phyloP scores from a whole-genome alignment of 2,113 vertebrate genomes.

The Perca fluviatilis region DNA sequence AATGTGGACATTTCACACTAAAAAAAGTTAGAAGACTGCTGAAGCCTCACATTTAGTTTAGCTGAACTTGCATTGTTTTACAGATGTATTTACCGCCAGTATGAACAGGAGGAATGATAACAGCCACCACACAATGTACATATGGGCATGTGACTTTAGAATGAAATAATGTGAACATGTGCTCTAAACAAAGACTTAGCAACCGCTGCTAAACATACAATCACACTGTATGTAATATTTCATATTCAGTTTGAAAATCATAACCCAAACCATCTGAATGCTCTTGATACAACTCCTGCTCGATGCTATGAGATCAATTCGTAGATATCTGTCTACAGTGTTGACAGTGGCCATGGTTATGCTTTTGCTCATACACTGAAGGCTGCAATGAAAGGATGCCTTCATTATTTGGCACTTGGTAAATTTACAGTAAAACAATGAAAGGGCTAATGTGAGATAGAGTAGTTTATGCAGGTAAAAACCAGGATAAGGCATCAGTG shows the following conservation, averaged over 20 bases:
- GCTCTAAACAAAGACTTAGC: background rate
- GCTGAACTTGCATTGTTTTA: background rate
- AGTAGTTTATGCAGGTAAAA: background rate
- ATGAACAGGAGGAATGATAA: background rate
- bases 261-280: background rate
- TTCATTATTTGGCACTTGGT: conserved; percentile 1
- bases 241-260: background rate
- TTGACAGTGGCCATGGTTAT: background rate
- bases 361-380: background rate
- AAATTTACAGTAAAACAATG: background rate
- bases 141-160: background rate
- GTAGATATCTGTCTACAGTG: background rate
- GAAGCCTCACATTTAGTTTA: no score
- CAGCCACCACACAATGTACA: background rate
- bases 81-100: background rate
- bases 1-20: background rate
- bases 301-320: background rate
- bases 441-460: no score
- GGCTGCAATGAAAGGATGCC: background rate
- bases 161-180: no score
- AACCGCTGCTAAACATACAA: background rate
- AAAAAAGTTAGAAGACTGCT: no score
- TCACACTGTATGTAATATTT: background rate
- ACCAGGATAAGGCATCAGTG: conserved; percentile 20
- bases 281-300: background rate